Percentiles rank a stretch among this genome's conserved stretches.
phyloP scores from a whole-genome alignment of 2,888 invertebrate species.

The Allacma fusca region DNA sequence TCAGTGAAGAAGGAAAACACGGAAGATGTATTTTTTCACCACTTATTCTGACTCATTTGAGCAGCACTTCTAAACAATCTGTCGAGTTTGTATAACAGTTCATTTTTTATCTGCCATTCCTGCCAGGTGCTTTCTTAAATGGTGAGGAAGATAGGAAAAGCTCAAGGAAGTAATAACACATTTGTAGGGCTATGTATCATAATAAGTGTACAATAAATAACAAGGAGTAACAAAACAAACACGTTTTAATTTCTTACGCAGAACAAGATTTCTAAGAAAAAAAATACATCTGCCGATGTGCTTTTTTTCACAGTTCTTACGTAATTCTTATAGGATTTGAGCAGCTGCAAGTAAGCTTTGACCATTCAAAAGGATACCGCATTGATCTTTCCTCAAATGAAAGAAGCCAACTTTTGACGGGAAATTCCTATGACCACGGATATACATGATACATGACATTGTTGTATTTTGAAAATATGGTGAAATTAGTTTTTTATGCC shows the following conservation, averaged over 20 bases:
- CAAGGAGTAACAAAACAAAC: background rate
- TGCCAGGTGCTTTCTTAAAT: slow-evolving; percentile 31
- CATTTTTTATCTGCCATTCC: slow-evolving; percentile 30
- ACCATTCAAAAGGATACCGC: no score
- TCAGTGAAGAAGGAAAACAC: background rate
- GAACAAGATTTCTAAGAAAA: background rate
- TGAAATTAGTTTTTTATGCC: no score
- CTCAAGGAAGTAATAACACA: background rate
- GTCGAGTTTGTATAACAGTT: slow-evolving; percentile 35
- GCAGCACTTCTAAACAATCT: no score
- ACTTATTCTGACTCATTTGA: background rate
- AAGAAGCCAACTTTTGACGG: no score
- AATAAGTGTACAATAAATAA: background rate
- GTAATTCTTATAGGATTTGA: background rate
- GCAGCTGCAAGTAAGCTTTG: background rate
- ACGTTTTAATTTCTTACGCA: background rate
- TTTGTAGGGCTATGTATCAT: background rate
- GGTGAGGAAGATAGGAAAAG: background rate
- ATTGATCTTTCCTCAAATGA: no score
- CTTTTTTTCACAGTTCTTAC: background rate
- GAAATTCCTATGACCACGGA: no score
- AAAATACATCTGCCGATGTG: slow-evolving; percentile 10
- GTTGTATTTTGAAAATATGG: no score
- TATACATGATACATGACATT: no score
- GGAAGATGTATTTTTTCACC: background rate